phyloP scores from a whole-genome alignment of 2,888 invertebrate species.

The Himalopsyche anomala region DNA sequence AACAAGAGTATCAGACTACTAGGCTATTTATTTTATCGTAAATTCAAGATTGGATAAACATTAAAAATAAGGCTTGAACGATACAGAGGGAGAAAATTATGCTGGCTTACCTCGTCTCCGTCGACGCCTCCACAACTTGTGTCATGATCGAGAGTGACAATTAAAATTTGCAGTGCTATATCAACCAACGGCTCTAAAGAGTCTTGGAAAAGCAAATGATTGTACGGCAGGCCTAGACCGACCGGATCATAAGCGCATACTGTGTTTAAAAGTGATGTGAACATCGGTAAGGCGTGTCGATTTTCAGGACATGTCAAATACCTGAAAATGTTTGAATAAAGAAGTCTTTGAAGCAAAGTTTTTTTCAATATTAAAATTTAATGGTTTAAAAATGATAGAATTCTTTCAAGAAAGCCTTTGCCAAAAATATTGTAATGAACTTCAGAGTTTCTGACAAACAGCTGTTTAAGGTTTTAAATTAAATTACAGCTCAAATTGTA shows the following conservation, averaged over 20 bases:
- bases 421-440: too few species aligned
- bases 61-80: background rate
- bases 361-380: too few species aligned
- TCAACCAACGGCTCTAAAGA: conserved; percentile 96
- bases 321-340: conserved; percentile 68
- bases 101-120: conserved; percentile 78
- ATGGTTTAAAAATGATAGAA: too few species aligned
- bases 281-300: conserved; percentile 96
- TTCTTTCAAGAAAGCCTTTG: too few species aligned
- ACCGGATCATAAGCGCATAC: conserved; percentile 99
- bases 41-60: too few species aligned
- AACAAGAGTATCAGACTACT: too few species aligned
- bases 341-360: too few species aligned
- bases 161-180: conserved; percentile 93
- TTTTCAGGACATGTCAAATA: conserved; percentile 88
- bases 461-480: too few species aligned
- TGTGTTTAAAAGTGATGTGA: conserved; percentile 97
- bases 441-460: too few species aligned
- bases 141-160: conserved; percentile 97
- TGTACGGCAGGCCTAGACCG: conserved; percentile 98
- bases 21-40: too few species aligned
- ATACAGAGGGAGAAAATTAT: background rate
- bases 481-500: too few species aligned
- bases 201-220: conserved; percentile 96
- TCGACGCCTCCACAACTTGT: conserved; percentile 80